Conservation (phyloP, 1,140 invertebrate species). For the Delia radicum region DNA sequence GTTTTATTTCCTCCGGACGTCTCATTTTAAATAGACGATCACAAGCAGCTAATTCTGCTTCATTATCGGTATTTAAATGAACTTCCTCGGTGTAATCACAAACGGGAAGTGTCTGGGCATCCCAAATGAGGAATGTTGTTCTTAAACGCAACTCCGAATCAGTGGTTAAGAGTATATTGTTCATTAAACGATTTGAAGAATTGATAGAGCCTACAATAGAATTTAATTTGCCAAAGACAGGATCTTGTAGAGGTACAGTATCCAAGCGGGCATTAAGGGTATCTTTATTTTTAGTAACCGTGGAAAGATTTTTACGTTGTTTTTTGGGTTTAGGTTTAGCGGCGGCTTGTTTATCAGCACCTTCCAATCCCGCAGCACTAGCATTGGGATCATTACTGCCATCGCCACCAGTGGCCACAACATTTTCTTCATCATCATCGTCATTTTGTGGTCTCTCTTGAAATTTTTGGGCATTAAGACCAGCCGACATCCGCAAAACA, state of each 20-base stretch:
- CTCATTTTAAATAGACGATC: constrained; percentile 32
- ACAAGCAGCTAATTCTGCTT: constrained; percentile 14
- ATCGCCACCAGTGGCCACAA: constrained; percentile 33
- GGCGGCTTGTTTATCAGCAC: constrained; percentile 33
- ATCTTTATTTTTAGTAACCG: constrained; percentile 56
- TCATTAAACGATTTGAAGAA: constrained; percentile 50
- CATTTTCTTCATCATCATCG: constrained; percentile 40
- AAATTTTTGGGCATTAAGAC: constrained; percentile 53
- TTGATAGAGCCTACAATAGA: constrained; percentile 52
- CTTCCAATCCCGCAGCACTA: constrained; percentile 7
- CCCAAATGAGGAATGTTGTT: constrained; percentile 46
- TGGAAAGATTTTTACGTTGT: constrained; percentile 47
- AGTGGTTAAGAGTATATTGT: constrained; percentile 46
- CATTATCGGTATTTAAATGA: not conserved
- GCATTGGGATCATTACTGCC: constrained; percentile 24
- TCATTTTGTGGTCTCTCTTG: constrained; percentile 40
- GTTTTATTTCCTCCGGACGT: constrained; percentile 29
- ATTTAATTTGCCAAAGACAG: constrained; percentile 52
- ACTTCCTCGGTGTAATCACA: constrained; percentile 33
- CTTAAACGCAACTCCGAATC: constrained; percentile 44
- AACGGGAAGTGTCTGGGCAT: constrained; percentile 24
- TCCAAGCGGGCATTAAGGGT: constrained; percentile 49
- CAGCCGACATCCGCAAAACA: constrained; percentile 67
- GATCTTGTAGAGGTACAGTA: constrained; percentile 48
- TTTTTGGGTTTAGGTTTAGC: constrained; percentile 44